These are phyloP conservation scores for Jacana jacana DNA, from an alignment of 2,113 vertebrate genomes.

Conservation along the genomic window DNA sequence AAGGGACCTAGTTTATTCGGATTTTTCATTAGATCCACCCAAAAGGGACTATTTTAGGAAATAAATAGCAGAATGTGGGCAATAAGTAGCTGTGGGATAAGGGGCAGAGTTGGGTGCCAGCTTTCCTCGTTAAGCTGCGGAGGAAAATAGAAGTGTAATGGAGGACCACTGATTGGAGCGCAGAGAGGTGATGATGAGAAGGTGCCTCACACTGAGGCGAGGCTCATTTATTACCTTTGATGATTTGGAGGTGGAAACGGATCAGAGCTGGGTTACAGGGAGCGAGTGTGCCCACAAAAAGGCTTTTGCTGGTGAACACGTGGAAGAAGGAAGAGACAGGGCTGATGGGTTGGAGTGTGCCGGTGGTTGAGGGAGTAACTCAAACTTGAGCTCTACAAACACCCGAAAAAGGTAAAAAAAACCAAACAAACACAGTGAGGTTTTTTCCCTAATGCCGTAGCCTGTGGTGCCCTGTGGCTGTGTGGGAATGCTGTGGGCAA, in stretches of 20 bases:
- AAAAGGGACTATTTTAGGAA: not conserved
- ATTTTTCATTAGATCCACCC: slow-evolving; percentile 9
- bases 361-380: not conserved
- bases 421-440: too few relatives aligned
- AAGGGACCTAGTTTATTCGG: not conserved
- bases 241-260: slow-evolving; percentile 3
- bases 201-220: not conserved
- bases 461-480: rapidly evolving
- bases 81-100: slow-evolving; percentile 17
- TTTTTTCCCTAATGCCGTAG: not conserved
- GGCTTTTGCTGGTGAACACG: not conserved
- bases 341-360: not conserved
- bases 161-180: not conserved
- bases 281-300: not conserved
- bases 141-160: slow-evolving; percentile 12
- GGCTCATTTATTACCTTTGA: slow-evolving; percentile 24
- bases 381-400: rapidly evolving
- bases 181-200: not conserved
- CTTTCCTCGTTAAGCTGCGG: slow-evolving; percentile 8
- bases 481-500: rapidly evolving
- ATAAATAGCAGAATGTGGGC: slow-evolving; percentile 6
- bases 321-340: not conserved
- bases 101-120: not conserved
- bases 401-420: not conserved
- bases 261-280: not conserved